Evolutionary conservation across 2,797 vertebrate genomes (phyloP), one percentile per base, ranked within the genome.

Genomic region (Parotocinclus haroldoi): DNA sequence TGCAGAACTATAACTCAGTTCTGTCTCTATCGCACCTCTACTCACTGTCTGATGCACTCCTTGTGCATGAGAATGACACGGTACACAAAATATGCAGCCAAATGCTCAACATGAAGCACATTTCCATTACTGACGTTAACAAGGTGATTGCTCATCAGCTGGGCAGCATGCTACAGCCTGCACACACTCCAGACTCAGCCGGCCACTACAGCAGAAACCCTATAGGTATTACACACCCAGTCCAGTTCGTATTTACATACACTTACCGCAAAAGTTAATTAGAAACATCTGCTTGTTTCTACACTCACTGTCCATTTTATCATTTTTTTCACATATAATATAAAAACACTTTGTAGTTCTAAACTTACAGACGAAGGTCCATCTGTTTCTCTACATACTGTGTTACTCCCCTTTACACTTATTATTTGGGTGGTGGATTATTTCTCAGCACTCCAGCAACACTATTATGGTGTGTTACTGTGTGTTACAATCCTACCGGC

Each of bases 1-100:
- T 99, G 72, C 96, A 99, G 84, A 98, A 99, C 85, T 99, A 99
- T 82, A 99, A 99, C 84, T 93, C 95, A 0, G 83, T 96, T 81
- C 84, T 99, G 85, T 96, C 96, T 0, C 86, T 99, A 59, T 92
- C 94, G 27, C 93, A 90, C 66, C 89, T 99, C 60, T 98, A 98
- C 84, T 90, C 86, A 74, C 91, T 92, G 50, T 94, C 97, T 0
- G 96, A 98, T 10, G 95, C 92, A 42, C 86, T 99, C 44, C 87
- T 99, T 73, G 89, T 98, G 68, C 96, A 99, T 3, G 95, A 99
- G 82, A 99, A 99, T 0, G 96, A 99, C 80, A 86, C 84, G 0
- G 76, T 95, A 78, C 94, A 99, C 86, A 88, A 85, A 83, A 93
- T 98, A 84, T 99, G 97, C 76, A 86, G 89, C 7, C 92, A 88